Base-by-base conservation (phyloP, 2,113 vertebrate species). In the Lepisosteus oculatus region DNA sequence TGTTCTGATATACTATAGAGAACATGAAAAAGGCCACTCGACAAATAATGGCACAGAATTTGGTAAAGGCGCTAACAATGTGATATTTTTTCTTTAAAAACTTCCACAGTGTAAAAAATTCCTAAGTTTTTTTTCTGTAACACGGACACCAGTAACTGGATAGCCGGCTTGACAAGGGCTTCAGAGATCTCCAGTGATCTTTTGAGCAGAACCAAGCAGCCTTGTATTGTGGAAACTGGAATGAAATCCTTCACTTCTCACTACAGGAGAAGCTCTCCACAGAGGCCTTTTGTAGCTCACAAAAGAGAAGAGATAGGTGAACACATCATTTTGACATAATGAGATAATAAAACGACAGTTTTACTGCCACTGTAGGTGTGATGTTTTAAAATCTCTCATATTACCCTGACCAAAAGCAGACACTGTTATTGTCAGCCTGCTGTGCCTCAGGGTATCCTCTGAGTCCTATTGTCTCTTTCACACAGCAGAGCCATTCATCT, bases 151-250 rank as follows among this genome's bases (percentile, higher is more conserved):
- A 4, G 56, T 59, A 59, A 59, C 56, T 59, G 8, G 4, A n/a
- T 59, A 59, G 14, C 11, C 56, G 3, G 12, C 1, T 3, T 59
- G 56, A n/a, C 56, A 59, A 11, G 68, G n/a, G 67, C 81, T 71
- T 79, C 72, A 74, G 77, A 73, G 70, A 67, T 55, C 45, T 76
- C 63, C 69, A 78, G 80, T 83, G 75, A 85, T 78, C 80, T 78
- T 85, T 90, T 87, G 86, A 84, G 78, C 57, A 67, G 77, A 62
- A 72, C 79, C 70, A 76, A 83, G 83, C 76, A 72, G 80, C 84
- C 80, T 81, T 74, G 61, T 82, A 83, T 79, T 84, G 75, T 11
- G 71, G 74, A 80, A 82, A 84, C 17, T 82, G 77, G 81, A 43
- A 78, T 55, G 64, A 63, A 85, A 88, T 85, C 84, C 84, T 80